phyloP scores from a whole-genome alignment of 2,113 vertebrate species.

The Nipponia nippon region DNA sequence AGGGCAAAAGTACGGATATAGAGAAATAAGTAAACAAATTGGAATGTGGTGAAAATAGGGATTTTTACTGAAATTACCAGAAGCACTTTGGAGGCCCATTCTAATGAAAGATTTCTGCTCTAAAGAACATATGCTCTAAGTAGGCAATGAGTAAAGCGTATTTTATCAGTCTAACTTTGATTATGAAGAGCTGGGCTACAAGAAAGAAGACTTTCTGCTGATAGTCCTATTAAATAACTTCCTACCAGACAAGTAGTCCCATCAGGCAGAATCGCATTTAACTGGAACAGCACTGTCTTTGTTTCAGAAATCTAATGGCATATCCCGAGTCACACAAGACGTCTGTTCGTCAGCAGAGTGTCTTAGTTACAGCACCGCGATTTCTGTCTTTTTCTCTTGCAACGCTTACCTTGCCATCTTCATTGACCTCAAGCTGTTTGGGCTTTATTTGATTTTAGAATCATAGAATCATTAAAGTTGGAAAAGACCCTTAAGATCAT shows the following conservation, averaged over 20 bases:
- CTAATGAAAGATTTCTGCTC: neutral
- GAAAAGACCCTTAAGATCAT: no score
- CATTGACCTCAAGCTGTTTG: neutral
- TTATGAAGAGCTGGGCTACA: neutral
- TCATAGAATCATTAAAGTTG: no score
- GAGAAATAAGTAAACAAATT: neutral
- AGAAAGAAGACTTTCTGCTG: neutral
- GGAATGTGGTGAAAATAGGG: neutral
- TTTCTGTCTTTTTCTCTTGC: neutral
- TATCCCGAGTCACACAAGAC: neutral
- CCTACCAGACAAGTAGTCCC: neutral
- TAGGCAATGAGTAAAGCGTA: neutral
- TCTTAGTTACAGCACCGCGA: neutral
- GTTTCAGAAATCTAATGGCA: neutral
- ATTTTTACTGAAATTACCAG: neutral
- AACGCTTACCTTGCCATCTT: rapidly evolving
- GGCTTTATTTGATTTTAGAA: neutral
- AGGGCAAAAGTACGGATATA: neutral
- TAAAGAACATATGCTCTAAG: neutral
- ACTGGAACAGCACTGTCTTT: neutral
- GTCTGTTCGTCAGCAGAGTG: neutral
- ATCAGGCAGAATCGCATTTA: neutral
- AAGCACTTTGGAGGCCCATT: neutral
- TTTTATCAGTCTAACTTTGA: neutral
- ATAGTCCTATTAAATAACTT: neutral